phyloP scores from a whole-genome alignment of 2,797 vertebrate species.

The Melanotaenia trifasciata region DNA sequence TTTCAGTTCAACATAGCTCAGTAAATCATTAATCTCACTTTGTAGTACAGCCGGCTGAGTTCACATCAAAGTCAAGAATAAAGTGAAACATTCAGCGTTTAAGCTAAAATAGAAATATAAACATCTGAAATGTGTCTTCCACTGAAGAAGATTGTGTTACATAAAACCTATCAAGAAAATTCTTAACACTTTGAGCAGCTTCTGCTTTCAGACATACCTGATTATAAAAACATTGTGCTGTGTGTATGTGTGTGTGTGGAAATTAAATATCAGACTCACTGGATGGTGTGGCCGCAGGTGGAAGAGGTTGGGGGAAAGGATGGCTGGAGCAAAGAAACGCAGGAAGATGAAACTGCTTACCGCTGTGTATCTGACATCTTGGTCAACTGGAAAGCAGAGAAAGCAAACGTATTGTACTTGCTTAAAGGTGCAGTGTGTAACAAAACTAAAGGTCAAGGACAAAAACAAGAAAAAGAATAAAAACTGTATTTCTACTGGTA shows the following conservation, averaged over 20 bases:
- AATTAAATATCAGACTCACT: conserved; percentile 80
- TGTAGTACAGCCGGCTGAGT: neutral
- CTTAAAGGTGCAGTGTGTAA: neutral
- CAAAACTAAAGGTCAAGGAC: neutral
- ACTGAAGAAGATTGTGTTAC: neutral
- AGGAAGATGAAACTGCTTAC: conserved; percentile 99
- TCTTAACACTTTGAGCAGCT: neutral
- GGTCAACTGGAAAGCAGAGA: conserved; percentile 85
- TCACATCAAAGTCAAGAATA: conserved; percentile 1
- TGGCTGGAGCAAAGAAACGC: conserved; percentile 97
- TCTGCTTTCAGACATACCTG: neutral
- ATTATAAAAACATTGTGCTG: neutral
- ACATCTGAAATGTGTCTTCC: neutral
- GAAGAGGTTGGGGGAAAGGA: conserved; percentile 97
- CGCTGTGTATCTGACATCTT: conserved; percentile 95
- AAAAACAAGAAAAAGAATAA: no score
- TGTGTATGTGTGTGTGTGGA: neutral
- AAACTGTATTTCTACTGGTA: no score
- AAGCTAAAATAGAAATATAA: neutral
- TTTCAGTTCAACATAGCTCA: neutral
- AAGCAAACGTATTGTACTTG: neutral
- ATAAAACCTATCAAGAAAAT: neutral
- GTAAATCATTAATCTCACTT: neutral
- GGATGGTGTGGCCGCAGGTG: conserved; percentile 96
- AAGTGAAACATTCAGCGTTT: neutral